Evolutionary conservation across 2,888 invertebrate species (phyloP).

Genomic region (Polydrusus cervinus): DNA sequence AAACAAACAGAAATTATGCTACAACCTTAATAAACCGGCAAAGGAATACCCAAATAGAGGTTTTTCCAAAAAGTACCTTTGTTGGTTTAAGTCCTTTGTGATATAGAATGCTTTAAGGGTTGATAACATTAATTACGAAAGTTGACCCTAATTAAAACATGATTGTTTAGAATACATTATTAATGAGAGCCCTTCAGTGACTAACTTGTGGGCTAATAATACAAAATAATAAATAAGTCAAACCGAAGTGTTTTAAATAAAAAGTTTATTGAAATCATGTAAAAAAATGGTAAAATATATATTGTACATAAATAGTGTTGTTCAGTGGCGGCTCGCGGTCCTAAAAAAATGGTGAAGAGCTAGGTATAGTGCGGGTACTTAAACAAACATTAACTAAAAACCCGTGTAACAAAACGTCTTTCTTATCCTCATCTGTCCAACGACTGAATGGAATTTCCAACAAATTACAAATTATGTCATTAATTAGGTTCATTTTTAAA

Average conservation of each 20-base stretch:
- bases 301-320: no score
- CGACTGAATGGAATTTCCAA: no score
- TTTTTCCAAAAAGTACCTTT: slow-evolving; percentile 41
- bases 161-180: slow-evolving; percentile 42
- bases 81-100: slow-evolving; percentile 45
- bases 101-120: slow-evolving; percentile 44
- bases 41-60: slow-evolving; percentile 40
- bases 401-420: no score
- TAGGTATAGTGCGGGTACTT: no score
- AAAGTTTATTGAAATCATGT: background rate
- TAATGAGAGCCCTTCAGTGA: slow-evolving; percentile 16
- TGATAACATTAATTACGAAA: slow-evolving; percentile 49
- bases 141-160: slow-evolving; percentile 48
- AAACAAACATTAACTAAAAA: no score
- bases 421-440: no score
- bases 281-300: background rate
- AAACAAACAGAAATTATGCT: slow-evolving; percentile 43
- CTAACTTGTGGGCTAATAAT: slow-evolving; percentile 8
- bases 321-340: no score
- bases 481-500: no score
- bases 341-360: no score
- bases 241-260: background rate
- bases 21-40: slow-evolving; percentile 44
- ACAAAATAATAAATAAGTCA: background rate
- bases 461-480: no score